A percentile compares a stretch with the other conserved stretches of the same genome.
These are phyloP conservation scores for Latrodectus hesperus DNA, from an alignment of 2,888 invertebrate genomes.

Conservation along the genomic window DNA sequence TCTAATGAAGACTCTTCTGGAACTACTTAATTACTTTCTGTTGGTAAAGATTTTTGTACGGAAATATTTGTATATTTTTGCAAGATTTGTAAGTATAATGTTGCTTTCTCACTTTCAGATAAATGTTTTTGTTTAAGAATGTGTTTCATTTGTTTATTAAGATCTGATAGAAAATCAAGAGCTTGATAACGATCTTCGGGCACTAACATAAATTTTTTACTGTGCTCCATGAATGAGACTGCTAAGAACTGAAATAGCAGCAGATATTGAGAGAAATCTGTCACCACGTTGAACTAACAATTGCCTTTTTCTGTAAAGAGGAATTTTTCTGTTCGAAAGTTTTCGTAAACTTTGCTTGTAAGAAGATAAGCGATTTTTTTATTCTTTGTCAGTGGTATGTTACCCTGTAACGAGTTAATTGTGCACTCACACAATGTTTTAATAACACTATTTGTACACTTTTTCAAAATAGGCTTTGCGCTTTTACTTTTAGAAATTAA, in stretches of 20 bases:
- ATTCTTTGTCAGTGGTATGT: background rate
- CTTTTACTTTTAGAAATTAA: background rate
- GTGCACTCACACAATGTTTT: background rate
- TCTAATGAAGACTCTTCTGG: too few relatives aligned
- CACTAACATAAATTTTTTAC: background rate
- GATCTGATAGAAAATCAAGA: background rate
- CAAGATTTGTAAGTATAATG: too few relatives aligned
- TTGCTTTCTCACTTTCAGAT: background rate
- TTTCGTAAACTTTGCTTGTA: background rate
- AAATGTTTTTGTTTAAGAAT: background rate
- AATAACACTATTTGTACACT: background rate
- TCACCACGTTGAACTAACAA: too few relatives aligned
- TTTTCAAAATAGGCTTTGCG: background rate
- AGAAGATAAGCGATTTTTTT: background rate
- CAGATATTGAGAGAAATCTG: too few relatives aligned
- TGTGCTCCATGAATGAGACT: too few relatives aligned
- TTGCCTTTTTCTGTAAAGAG: too few relatives aligned
- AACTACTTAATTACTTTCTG: too few relatives aligned
- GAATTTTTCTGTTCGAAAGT: background rate
- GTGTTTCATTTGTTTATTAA: background rate
- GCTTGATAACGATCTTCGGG: background rate
- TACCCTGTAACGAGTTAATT: too few relatives aligned
- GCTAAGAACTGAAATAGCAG: too few relatives aligned
- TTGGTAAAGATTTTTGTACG: too few relatives aligned
- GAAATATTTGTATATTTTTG: background rate